Base-by-base conservation (phyloP, 2,113 vertebrate species). In the Rhineura floridana region DNA sequence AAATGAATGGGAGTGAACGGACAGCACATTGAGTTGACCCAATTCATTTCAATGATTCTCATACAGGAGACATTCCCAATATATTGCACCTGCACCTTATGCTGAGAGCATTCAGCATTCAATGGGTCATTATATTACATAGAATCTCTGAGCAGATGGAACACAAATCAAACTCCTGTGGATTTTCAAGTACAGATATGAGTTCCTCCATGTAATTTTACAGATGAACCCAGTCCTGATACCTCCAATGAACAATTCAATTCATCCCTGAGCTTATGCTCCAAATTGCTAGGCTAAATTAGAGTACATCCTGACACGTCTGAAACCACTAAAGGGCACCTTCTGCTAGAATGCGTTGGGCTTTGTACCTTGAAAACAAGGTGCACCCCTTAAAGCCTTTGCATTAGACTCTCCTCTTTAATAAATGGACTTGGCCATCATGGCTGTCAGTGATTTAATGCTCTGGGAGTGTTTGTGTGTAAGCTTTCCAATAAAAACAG, bases 371-470 rank as follows among this genome's bases (percentile, higher is more conserved):
- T 87, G 83, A 84, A 84, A 94, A 94, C 87, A 70, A 85, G 75
- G 48, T 33, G 50, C 75, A 75, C 86, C 90, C 59, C 70, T 46
- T 70, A 90, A 92, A 90, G 82, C 79, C 93, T 94, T 76, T 87
- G 86, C 92, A 91, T 93, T 94, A 93, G 88, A 85, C 59, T 93
- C 89, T 80, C 86, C 85, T 76, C 90, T 92, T 93, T 93, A 90
- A 94, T 94, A 95, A 95, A 95, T 95, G 89, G 94, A 93, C 69
- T 62, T 33, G 92, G 80, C 90, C 85, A 88, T 91, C 91, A 88
- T 86, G 92, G 59, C 92, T 93, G 92, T 93, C 92, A 90, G 93
- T 93, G 94, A 94, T 95, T 96, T 94, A 94, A 93, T 93, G 92
- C 88, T 89, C 91, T 86, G 84, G 89, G 89, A 55, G 83, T 36